phyloP scores from a whole-genome alignment of 2,888 invertebrate species.

The Arrhopalites spinosus region DNA sequence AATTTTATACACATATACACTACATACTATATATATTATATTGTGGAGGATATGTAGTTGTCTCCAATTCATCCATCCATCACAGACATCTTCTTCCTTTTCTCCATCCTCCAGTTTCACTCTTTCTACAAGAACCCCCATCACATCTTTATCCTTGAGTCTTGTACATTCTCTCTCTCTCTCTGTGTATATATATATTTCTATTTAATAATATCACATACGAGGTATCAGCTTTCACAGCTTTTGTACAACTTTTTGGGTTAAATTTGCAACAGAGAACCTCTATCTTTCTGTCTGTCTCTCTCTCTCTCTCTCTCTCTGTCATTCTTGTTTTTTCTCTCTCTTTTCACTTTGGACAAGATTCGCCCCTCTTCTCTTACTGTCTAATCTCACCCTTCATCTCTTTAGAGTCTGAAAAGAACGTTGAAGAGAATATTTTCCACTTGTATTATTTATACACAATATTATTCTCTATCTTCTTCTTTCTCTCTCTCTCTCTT shows the following conservation, averaged over 20 bases:
- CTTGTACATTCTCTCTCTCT: background rate
- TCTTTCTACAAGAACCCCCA: too few relatives aligned
- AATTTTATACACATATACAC: too few relatives aligned
- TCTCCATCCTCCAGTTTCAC: background rate
- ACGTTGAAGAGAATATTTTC: slow-evolving; percentile 5
- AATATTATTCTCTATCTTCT: background rate
- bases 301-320: background rate
- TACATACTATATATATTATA: too few relatives aligned
- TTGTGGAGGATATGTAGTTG: too few relatives aligned
- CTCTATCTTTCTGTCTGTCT: background rate
- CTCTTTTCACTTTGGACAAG: background rate
- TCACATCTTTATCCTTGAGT: background rate
- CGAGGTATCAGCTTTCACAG: slow-evolving; percentile 23
- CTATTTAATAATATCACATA: slow-evolving; percentile 33
- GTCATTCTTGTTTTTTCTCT: background rate
- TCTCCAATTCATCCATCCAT: slow-evolving; percentile 21
- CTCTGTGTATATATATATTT: background rate
- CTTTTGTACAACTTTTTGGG: background rate
- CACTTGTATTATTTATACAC: background rate
- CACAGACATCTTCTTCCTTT: slow-evolving; percentile 31
- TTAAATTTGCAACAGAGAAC: slow-evolving; percentile 9
- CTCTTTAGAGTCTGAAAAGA: slow-evolving; percentile 8
- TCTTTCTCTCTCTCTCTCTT: slow-evolving; percentile 5
- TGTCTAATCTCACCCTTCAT: slow-evolving; percentile 29
- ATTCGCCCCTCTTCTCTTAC: background rate